Percentiles rank a stretch among this genome's conserved stretches.
Evolutionary conservation across 2,113 vertebrate genomes (phyloP).

Genomic region (Eptesicus fuscus): DNA sequence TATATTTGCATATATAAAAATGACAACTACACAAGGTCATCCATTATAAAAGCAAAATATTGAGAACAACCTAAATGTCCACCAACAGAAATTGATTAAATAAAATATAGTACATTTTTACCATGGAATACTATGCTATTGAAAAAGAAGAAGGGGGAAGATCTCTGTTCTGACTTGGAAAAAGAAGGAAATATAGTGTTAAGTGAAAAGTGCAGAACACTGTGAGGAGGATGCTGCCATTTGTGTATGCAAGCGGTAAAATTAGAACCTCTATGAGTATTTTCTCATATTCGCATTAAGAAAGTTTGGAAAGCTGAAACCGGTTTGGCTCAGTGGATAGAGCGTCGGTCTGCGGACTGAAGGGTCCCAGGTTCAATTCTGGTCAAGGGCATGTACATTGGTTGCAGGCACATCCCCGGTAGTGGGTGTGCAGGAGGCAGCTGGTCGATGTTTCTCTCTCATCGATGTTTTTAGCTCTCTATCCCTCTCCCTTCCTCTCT

Average conservation of each 20-base stretch:
- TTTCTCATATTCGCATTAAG: constrained; percentile 2
- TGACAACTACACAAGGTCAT: background rate
- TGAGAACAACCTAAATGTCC: background rate
- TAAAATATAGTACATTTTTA: background rate
- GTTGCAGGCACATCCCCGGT: no score
- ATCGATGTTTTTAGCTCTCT: no score
- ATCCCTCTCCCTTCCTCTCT: no score
- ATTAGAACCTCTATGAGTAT: background rate
- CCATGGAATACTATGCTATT: background rate
- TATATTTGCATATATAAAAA: constrained; percentile 14
- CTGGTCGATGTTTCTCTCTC: no score
- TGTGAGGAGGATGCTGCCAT: background rate
- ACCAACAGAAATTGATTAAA: background rate
- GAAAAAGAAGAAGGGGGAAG: background rate
- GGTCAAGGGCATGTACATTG: no score
- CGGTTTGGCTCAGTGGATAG: no score
- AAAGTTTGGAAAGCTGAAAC: constrained; percentile 27
- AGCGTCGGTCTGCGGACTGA: no score
- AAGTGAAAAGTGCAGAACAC: background rate
- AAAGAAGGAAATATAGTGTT: background rate
- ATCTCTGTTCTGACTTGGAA: background rate
- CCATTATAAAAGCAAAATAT: constrained; percentile 15
- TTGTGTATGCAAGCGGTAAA: background rate
- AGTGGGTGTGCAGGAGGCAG: no score
- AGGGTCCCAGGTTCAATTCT: no score